Percentiles rank a stretch among this genome's conserved stretches.
phyloP scores from a whole-genome alignment of 2,888 invertebrate genomes.

The Parnassius glacialis region DNA sequence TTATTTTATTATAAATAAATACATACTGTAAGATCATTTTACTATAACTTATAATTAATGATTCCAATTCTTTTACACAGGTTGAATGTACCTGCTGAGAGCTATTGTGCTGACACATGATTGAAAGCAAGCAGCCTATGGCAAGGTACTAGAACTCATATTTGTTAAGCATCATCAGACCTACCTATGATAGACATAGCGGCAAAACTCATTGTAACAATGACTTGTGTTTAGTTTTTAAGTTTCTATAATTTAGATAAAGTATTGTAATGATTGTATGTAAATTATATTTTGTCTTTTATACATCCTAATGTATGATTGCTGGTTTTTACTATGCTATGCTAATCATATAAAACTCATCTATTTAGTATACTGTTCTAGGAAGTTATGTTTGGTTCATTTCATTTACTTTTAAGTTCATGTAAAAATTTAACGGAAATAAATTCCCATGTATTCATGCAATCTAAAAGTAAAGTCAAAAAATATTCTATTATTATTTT shows the following conservation, averaged over 20 bases:
- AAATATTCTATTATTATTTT: slow-evolving; percentile 36
- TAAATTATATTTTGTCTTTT: slow-evolving; percentile 29
- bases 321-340: background rate
- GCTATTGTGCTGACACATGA: slow-evolving; percentile 60
- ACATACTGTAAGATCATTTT: no score
- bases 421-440: background rate
- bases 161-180: slow-evolving; percentile 50
- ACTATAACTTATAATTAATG: no score
- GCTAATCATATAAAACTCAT: slow-evolving; percentile 15
- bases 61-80: slow-evolving; percentile 40
- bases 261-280: slow-evolving; percentile 33
- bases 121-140: slow-evolving; percentile 54
- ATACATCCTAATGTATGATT: slow-evolving; percentile 26
- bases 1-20: no score
- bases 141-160: slow-evolving; percentile 69
- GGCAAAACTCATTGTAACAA: slow-evolving; percentile 68
- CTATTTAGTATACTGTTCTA: slow-evolving; percentile 4
- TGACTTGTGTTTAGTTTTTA: slow-evolving; percentile 40
- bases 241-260: slow-evolving; percentile 33
- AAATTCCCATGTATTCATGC: background rate
- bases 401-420: slow-evolving; percentile 7
- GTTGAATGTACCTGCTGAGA: slow-evolving; percentile 59
- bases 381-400: slow-evolving; percentile 9
- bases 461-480: slow-evolving; percentile 23
- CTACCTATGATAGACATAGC: slow-evolving; percentile 74